Evolutionary conservation across 2,113 vertebrate species (phyloP).

Genomic region (Coreoperca whiteheadi): DNA sequence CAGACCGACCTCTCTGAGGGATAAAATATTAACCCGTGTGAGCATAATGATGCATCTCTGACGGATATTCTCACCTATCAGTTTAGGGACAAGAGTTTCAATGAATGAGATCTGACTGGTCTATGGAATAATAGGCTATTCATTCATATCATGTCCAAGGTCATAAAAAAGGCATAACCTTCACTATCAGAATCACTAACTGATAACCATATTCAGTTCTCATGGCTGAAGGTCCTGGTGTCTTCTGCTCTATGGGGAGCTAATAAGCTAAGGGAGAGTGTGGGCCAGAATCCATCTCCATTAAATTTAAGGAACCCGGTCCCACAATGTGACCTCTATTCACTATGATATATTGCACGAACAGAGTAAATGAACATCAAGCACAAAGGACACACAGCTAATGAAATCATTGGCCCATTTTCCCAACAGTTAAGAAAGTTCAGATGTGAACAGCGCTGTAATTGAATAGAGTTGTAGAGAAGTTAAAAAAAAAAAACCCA

Average conservation of each 20-base stretch:
- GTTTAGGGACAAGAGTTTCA: constrained; percentile 12
- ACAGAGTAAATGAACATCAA: constrained; percentile 65
- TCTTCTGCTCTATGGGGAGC: constrained; percentile 42
- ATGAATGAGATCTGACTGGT: constrained; percentile 16
- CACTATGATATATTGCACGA: constrained; percentile 58
- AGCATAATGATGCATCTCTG: constrained; percentile 4
- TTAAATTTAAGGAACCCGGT: constrained; percentile 67
- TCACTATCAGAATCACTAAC: constrained; percentile 47
- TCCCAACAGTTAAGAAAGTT: constrained; percentile 39
- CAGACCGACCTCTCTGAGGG: constrained; percentile 21
- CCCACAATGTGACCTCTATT: constrained; percentile 68
- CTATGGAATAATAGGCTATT: constrained; percentile 6
- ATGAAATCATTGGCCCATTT: constrained; percentile 61
- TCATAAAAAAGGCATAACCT: constrained; percentile 25
- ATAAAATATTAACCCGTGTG: constrained; percentile 45
- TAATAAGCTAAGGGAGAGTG: constrained; percentile 60
- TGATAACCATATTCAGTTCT: constrained; percentile 52
- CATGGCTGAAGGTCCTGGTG: constrained; percentile 57
- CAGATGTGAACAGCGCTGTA: constrained; percentile 51
- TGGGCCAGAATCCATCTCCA: constrained; percentile 71
- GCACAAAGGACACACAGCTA: constrained; percentile 58
- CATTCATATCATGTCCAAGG: constrained; percentile 15
- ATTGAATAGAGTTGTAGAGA: constrained; percentile 38
- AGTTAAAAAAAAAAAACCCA: not conserved
- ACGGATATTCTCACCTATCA: constrained; percentile 7